A percentile compares a stretch with the other conserved stretches of the same genome.
Evolutionary conservation across 2,888 invertebrate genomes (phyloP).

Genomic region (Scaptomyza reducta): DNA sequence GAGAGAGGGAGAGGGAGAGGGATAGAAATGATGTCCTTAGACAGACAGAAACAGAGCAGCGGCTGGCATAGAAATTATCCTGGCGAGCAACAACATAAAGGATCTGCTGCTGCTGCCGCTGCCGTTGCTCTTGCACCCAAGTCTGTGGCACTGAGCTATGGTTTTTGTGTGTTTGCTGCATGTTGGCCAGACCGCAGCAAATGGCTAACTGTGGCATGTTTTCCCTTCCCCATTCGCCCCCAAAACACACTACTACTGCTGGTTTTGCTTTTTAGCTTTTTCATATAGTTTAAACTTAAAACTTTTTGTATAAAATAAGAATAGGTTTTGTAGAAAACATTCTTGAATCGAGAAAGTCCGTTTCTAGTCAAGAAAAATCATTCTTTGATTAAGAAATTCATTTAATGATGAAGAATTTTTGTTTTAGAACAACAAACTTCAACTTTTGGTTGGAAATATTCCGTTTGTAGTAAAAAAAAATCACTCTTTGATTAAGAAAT

Average conservation of each 20-base stretch:
- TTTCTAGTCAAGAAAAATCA: too few relatives aligned
- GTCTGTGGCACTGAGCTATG: constrained; percentile 51
- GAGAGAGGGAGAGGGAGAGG: not conserved
- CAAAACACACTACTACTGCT: not conserved
- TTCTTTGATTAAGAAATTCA: too few relatives aligned
- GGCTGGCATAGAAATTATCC: constrained; percentile 67
- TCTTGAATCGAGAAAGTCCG: too few relatives aligned
- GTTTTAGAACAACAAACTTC: too few relatives aligned
- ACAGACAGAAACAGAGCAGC: constrained; percentile 19
- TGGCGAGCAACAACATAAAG: constrained; percentile 34
- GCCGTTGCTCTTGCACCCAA: constrained; percentile 25
- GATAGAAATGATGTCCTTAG: constrained; percentile 24
- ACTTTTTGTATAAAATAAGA: too few relatives aligned
- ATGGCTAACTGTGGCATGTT: constrained; percentile 54
- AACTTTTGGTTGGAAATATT: too few relatives aligned
- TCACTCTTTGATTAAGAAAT: too few relatives aligned
- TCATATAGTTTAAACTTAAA: too few relatives aligned
- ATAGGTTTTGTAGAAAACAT: too few relatives aligned
- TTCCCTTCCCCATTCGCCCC: not conserved
- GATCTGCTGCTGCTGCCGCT: constrained; percentile 26
- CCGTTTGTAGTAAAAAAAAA: too few relatives aligned
- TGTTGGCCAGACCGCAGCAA: constrained; percentile 38
- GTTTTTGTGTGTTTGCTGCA: constrained; percentile 39
- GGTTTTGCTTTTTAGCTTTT: too few relatives aligned
- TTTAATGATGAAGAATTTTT: too few relatives aligned